A percentile compares a stretch with the other conserved stretches of the same genome.
phyloP scores from a whole-genome alignment of 2,888 invertebrate species.

The Bimastos eiseni region DNA sequence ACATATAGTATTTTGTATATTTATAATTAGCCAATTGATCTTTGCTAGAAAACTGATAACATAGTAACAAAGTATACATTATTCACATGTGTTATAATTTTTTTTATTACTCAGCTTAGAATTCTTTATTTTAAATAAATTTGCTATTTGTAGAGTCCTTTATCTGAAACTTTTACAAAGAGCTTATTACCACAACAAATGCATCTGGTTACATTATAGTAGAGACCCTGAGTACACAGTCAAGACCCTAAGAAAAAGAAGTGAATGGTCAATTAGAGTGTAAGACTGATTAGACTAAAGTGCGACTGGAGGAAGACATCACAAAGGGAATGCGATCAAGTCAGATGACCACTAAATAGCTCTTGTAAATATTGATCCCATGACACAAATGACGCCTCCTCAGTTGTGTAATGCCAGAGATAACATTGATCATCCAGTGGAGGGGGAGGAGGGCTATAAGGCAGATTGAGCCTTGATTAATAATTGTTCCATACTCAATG shows the following conservation, averaged over 20 bases:
- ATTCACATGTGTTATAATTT: too few relatives aligned
- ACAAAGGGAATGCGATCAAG: not conserved
- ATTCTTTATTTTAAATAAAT: too few relatives aligned
- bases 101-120: too few relatives aligned
- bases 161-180: too few relatives aligned
- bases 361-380: constrained; percentile 5
- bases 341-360: not conserved
- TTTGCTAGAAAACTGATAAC: too few relatives aligned
- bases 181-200: too few relatives aligned
- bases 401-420: not conserved
- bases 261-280: not conserved
- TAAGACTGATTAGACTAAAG: constrained; percentile 13
- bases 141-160: too few relatives aligned
- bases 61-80: too few relatives aligned
- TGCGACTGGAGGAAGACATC: not conserved
- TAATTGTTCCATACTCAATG: constrained; percentile 25
- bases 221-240: too few relatives aligned
- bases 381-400: not conserved
- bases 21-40: too few relatives aligned
- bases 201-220: too few relatives aligned
- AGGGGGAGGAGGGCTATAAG: not conserved
- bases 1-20: too few relatives aligned
- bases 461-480: constrained; percentile 21
- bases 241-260: not conserved
- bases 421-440: not conserved